Conservation (phyloP, 2,113 vertebrate genomes). For the Crotalus viridis region DNA sequence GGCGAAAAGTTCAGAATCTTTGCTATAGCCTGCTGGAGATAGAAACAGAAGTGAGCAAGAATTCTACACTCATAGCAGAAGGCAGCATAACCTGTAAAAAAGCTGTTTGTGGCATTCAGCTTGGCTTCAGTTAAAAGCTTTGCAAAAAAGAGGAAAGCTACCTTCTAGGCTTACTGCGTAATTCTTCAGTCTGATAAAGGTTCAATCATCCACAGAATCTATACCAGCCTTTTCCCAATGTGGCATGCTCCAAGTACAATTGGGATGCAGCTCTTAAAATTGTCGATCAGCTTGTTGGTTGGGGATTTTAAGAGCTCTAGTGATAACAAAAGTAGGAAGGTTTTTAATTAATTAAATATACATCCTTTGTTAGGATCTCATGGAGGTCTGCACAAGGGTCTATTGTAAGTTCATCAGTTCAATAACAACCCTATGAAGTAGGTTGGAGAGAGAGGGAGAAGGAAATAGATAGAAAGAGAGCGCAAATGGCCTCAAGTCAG, state of each 20-base stretch:
- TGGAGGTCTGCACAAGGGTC: neutral
- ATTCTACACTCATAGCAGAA: neutral
- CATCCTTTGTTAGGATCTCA: neutral
- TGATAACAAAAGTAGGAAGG: neutral
- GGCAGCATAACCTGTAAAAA: neutral
- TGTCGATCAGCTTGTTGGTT: neutral
- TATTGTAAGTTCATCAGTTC: neutral
- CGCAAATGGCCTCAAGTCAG: neutral
- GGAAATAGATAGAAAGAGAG: neutral
- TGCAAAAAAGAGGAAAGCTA: neutral
- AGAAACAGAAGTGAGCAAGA: neutral
- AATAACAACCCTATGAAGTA: neutral
- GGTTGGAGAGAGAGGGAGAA: neutral
- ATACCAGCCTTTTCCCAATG: neutral
- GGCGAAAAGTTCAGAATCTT: neutral
- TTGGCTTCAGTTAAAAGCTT: neutral
- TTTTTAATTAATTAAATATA: neutral
- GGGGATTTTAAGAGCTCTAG: neutral
- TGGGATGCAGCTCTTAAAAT: neutral
- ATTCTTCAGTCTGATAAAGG: neutral
- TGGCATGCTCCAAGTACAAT: neutral
- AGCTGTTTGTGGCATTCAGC: neutral
- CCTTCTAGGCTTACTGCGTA: neutral
- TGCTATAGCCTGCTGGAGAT: neutral
- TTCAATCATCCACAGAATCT: neutral